Conservation (phyloP, 2,888 invertebrate species). For the Ariolimax columbianus region DNA sequence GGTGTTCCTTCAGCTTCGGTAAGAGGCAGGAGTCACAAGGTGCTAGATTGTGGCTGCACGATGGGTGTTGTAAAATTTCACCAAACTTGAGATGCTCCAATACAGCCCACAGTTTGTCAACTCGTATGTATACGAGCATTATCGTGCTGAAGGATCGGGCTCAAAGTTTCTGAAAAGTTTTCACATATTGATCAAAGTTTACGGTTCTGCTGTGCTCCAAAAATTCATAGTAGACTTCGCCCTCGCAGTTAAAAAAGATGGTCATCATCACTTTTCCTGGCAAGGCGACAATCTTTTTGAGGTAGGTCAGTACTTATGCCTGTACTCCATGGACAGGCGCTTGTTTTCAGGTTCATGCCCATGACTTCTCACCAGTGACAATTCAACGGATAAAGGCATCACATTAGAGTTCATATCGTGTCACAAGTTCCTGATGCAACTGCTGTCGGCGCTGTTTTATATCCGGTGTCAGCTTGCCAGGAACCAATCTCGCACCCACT, state of each 20-base stretch:
- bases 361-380: too few relatives aligned
- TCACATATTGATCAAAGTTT: neutral
- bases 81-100: neutral
- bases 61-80: neutral
- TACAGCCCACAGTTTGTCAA: neutral
- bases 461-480: too few relatives aligned
- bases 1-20: neutral
- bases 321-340: too few relatives aligned
- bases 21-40: neutral
- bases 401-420: too few relatives aligned
- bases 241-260: neutral
- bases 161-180: neutral
- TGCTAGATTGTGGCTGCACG: neutral
- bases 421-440: too few relatives aligned
- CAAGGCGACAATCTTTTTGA: neutral
- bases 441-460: too few relatives aligned
- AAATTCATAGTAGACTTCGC: conserved; percentile 1
- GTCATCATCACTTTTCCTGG: neutral
- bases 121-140: conserved; percentile 8
- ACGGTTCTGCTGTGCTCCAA: conserved; percentile 9
- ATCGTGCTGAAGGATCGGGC: neutral
- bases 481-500: too few relatives aligned
- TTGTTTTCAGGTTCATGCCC: too few relatives aligned
- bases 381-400: too few relatives aligned
- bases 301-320: too few relatives aligned